A percentile compares a stretch with the other conserved stretches of the same genome.
Evolutionary conservation across 2,888 invertebrate species (phyloP).

Genomic region (Ferrisia virgata): DNA sequence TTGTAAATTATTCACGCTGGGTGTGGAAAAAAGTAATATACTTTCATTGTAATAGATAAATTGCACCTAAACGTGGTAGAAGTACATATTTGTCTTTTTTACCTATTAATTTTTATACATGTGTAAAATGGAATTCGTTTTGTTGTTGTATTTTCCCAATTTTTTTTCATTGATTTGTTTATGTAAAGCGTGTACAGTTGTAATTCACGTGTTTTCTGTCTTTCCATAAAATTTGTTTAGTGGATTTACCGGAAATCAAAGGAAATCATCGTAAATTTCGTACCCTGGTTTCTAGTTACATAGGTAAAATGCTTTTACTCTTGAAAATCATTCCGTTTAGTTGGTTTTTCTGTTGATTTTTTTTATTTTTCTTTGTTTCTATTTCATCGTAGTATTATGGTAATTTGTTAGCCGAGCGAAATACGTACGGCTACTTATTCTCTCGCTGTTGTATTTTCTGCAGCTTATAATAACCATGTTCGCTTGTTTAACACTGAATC

Average conservation of each 20-base stretch:
- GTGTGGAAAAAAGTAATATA: neutral
- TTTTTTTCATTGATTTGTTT: neutral
- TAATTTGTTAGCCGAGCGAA: constrained; percentile 47
- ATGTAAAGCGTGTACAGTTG: constrained; percentile 9
- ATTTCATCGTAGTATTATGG: neutral
- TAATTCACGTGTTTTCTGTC: constrained; percentile 41
- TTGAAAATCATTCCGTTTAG: constrained; percentile 20
- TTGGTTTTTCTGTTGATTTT: constrained; percentile 46
- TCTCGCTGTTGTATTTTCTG: neutral
- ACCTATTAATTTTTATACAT: neutral
- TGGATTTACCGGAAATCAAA: constrained; percentile 98
- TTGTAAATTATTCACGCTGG: neutral
- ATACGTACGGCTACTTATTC: neutral
- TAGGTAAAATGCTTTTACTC: constrained; percentile 70
- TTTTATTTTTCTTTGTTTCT: constrained; percentile 46
- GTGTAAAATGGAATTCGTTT: neutral
- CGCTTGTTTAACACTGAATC: neutral
- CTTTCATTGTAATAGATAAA: neutral
- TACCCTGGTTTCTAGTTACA: constrained; percentile 97
- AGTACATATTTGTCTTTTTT: neutral
- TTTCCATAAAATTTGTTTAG: constrained; percentile 56
- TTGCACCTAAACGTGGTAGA: neutral
- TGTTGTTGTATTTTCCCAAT: neutral
- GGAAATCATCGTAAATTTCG: constrained; percentile 99
- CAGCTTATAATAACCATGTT: neutral